Base-by-base conservation (phyloP, 2,888 invertebrate species). In the Tigriopus californicus region DNA sequence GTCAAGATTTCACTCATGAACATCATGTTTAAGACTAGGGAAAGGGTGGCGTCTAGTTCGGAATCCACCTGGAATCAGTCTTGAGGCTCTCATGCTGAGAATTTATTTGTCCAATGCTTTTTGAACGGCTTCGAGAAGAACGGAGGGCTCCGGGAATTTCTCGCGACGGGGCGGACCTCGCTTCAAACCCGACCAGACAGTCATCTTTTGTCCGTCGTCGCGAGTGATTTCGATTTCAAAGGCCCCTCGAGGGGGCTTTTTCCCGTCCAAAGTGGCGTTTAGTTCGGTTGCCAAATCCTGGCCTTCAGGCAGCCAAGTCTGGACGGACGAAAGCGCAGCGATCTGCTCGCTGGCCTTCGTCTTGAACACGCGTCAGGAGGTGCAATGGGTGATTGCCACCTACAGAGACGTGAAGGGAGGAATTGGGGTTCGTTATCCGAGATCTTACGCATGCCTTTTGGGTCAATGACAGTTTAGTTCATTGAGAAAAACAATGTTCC, bases 251-350 rank as follows among this genome's bases (percentile, higher is more conserved):
- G 20, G n/a, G 18, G 33, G 20, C 11, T 24, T n/a, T 41, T 53
- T 13, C 5, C 15, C 49, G 4, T 49, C 49, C 33, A 33, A 52
- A 25, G 24, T 11, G 22, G 44, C 24, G 22, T 56, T 56, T 8
- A 60, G 15, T 44, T 58, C 44, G 20, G 46, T 42, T 25, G 15
- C 25, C 42, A 60, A 46, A 18, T 48, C 20, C n/a, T 61, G 18
- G 33, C 33, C 33, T 61, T 56, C 49, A 33, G 13, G 58, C 63
- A 61, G 56, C 60, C 11, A 62, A 62, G 33, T 33, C 8, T 65
- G 65, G 5, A 67, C 67, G 44, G 67, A 67, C 59, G 65, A 70
- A 24, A 75, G 75, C 12, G 74, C 44, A 56, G 56, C 18, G 2
- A 56, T 44, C 13, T 20, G 18, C 56, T 56, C 56, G 18, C 18